Conservation (phyloP, 2,113 vertebrate genomes). For the Rhea pennata region DNA sequence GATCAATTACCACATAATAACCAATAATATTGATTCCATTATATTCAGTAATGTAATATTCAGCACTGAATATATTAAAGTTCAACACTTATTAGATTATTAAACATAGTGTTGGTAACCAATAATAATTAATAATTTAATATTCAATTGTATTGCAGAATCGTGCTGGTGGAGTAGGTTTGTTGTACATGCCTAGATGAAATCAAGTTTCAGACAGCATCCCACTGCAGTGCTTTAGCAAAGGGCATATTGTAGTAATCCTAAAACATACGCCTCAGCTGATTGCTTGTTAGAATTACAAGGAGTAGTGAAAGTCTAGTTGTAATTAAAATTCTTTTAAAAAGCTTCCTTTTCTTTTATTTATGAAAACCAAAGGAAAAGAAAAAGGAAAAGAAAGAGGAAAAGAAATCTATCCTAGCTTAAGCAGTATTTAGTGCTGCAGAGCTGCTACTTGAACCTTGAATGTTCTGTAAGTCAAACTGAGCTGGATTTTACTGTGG, state of each 20-base stretch:
- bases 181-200: not conserved
- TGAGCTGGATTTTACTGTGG: not conserved
- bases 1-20: not conserved
- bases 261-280: not conserved
- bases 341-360: not conserved
- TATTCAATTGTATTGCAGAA: not conserved
- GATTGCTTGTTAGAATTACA: not conserved
- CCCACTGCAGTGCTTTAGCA: not conserved
- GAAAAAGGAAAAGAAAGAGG: no score
- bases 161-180: not conserved
- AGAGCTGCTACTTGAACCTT: not conserved
- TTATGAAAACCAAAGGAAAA: not conserved
- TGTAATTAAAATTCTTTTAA: not conserved
- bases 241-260: not conserved
- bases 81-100: not conserved
- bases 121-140: conserved; percentile 27
- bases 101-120: not conserved
- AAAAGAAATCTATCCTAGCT: not conserved
- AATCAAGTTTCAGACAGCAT: not conserved
- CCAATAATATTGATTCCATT: not conserved
- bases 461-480: not conserved
- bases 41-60: not conserved
- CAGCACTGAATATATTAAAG: not conserved
- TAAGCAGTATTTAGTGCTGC: not conserved
- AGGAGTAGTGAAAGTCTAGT: not conserved